Base-by-base conservation (phyloP, 2,888 invertebrate genomes). In the Nezara viridula region DNA sequence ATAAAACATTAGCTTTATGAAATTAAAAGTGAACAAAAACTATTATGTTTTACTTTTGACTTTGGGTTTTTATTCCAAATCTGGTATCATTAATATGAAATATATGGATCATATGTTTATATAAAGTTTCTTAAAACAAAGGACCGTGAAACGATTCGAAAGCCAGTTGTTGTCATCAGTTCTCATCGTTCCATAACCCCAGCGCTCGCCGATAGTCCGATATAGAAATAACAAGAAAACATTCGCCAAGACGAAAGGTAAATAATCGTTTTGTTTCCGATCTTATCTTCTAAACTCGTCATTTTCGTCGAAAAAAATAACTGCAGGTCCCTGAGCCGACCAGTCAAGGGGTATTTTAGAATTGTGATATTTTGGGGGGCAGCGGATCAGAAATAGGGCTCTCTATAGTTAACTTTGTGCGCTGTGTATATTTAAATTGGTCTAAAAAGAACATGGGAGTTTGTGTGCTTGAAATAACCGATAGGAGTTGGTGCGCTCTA, bases 351-450 rank as follows among this genome's bases (percentile, higher is more conserved):
- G 91, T 91, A 91, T 91, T 91, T 91, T 91, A 91, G 91, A 91
- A 91, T 91, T 91, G 91, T 91, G 91, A 91, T 91, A 91, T 91
- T 91, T 91, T 90, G 91, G 91, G 91, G 90, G 91, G 91, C 91
- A 90, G 89, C 90, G 90, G 91, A 91, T 91, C 91, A 91, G 91
- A 91, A 91, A 91, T 91, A 91, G 91, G 91, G 91, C 91, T 90
- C 90, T 90, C 91, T 91, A 91, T 91, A 91, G 91, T 91, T 91
- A 91, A 91, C 91, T 91, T 90, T 89, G 90, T 90, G 90, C 90
- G 90, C 90, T 90, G 91, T 90, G 91, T 91, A 91, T 91, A 91
- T 91, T 91, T 91, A 91, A 91, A 91, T 91, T 91, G 91, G 91
- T 91, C 90, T 91, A 91, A 91, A 91, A 91, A 90, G 90, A 91